Evolutionary conservation across 2,888 invertebrate genomes (phyloP).

Genomic region (Eristalis tenax): DNA sequence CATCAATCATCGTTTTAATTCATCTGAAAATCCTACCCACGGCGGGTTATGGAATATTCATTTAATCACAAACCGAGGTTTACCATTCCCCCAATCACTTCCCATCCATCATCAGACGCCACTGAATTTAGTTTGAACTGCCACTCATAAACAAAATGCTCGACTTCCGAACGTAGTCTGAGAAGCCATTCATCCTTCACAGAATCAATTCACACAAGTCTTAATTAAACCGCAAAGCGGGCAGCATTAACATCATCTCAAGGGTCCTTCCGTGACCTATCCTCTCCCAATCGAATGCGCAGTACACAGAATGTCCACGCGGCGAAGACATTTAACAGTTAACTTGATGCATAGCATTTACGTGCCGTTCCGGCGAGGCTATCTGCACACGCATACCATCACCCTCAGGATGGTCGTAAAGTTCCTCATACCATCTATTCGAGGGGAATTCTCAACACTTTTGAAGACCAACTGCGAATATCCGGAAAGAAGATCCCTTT

Average conservation of each 20-base stretch:
- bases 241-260: conserved; percentile 58
- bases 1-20: conserved; percentile 1
- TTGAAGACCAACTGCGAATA: conserved; percentile 43
- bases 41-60: conserved; percentile 1
- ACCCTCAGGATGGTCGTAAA: conserved; percentile 69
- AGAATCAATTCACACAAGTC: conserved; percentile 55
- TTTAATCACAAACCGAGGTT: conserved; percentile 2
- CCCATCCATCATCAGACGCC: neutral
- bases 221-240: conserved; percentile 66
- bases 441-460: conserved; percentile 31
- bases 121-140: neutral
- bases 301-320: conserved; percentile 33
- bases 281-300: neutral
- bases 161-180: neutral
- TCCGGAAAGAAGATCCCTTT: conserved; percentile 27
- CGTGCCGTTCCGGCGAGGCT: conserved; percentile 45
- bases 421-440: conserved; percentile 39
- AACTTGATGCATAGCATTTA: conserved; percentile 54
- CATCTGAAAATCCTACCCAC: neutral
- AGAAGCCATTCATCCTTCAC: conserved; percentile 3
- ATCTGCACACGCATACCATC: conserved; percentile 28
- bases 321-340: conserved; percentile 64
- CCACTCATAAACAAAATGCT: conserved; percentile 38
- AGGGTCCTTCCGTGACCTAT: conserved; percentile 27
- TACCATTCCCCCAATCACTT: neutral